Conservation (phyloP, 2,888 invertebrate genomes). For the Andrena bicolor region DNA sequence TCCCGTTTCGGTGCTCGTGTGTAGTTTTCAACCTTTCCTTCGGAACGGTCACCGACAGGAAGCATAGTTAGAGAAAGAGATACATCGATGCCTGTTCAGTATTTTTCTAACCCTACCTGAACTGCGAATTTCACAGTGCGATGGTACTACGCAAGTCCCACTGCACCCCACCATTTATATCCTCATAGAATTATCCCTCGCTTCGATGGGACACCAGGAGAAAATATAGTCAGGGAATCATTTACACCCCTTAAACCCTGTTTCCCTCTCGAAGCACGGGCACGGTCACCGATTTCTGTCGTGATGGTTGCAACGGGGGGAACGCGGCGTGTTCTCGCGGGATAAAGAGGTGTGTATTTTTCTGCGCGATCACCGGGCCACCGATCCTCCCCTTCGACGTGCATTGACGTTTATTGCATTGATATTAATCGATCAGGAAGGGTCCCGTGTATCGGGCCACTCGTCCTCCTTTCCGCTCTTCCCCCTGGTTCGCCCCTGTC, state of each 20-base stretch:
- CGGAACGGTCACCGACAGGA: constrained; percentile 51
- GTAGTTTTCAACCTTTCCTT: constrained; percentile 46
- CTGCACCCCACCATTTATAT: constrained; percentile 2
- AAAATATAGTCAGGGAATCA: constrained; percentile 10
- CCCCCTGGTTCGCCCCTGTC: background rate
- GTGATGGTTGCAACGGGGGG: constrained; percentile 28
- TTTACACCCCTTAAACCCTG: constrained; percentile 21
- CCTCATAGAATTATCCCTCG: background rate
- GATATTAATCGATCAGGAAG: constrained; percentile 83
- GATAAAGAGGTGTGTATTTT: constrained; percentile 76
- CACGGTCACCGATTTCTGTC: constrained; percentile 14
- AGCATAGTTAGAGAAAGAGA: constrained; percentile 34
- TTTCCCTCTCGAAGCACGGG: constrained; percentile 9
- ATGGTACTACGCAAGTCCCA: background rate
- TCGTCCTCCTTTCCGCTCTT: constrained; percentile 10
- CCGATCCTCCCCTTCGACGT: constrained; percentile 60
- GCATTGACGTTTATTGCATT: constrained; percentile 82
- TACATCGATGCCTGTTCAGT: constrained; percentile 53
- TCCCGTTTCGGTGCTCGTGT: constrained; percentile 40
- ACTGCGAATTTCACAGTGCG: background rate
- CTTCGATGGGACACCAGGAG: background rate
- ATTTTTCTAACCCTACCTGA: constrained; percentile 27
- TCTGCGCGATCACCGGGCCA: constrained; percentile 60
- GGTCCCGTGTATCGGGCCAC: constrained; percentile 59
- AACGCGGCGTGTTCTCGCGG: constrained; percentile 69